phyloP scores from a whole-genome alignment of 2,113 vertebrate genomes.

The Lepisosteus oculatus region DNA sequence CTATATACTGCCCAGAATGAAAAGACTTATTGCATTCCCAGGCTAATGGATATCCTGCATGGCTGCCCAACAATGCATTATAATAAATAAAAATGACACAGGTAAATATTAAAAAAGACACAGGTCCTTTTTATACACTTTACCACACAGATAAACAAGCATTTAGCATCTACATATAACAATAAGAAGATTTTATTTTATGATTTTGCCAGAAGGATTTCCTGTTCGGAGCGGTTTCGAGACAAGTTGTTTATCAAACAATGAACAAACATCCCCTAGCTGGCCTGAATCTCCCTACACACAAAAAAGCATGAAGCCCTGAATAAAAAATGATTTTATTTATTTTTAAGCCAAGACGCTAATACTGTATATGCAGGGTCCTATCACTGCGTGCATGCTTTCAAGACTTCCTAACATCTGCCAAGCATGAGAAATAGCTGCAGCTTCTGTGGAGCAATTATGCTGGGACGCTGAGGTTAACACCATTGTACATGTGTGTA shows the following conservation, averaged over 20 bases:
- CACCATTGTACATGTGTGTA: neutral
- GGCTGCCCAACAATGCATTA: too few relatives aligned
- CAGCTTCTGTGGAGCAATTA: neutral
- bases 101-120: neutral
- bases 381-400: neutral
- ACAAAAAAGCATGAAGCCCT: neutral
- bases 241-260: slow-evolving; percentile 8
- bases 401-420: neutral
- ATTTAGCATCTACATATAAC: too few relatives aligned
- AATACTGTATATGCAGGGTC: neutral
- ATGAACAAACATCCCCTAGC: slow-evolving; percentile 5
- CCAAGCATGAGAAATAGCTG: neutral
- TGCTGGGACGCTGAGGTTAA: neutral
- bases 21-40: slow-evolving; percentile 5
- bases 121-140: neutral
- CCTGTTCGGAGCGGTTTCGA: slow-evolving; percentile 10
- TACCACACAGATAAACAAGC: too few relatives aligned
- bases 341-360: neutral
- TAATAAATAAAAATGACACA: neutral
- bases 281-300: neutral
- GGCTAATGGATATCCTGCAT: slow-evolving; percentile 9
- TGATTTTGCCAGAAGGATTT: slow-evolving; percentile 1
- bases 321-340: neutral
- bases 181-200: neutral
- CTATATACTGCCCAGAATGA: neutral